phyloP scores from a whole-genome alignment of 2,113 vertebrate genomes.

The Laticauda colubrina region DNA sequence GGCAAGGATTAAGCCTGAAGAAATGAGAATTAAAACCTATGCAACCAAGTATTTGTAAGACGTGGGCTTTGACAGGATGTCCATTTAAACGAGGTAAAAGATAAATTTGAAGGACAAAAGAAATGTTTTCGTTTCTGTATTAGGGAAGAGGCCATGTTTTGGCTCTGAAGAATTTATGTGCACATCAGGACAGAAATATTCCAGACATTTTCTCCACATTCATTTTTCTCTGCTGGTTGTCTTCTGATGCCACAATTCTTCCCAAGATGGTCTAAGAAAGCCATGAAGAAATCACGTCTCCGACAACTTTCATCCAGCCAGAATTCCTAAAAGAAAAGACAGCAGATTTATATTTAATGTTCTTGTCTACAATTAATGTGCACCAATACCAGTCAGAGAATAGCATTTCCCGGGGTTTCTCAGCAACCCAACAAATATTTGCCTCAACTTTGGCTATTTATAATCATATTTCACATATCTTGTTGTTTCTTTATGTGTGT shows the following conservation, averaged over 20 bases:
- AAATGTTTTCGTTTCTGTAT: not conserved
- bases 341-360: conserved; percentile 47
- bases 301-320: conserved; percentile 18
- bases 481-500: conserved; percentile 31
- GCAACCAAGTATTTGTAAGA: not conserved
- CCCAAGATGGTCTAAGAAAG: not conserved
- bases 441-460: conserved; percentile 60
- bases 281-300: conserved; percentile 11
- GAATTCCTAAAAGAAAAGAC: conserved; percentile 40
- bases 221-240: not conserved
- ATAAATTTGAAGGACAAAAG: not conserved
- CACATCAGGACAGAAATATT: not conserved
- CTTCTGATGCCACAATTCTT: not conserved
- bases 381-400: conserved; percentile 53
- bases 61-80: no score
- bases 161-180: not conserved
- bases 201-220: not conserved
- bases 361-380: conserved; percentile 50
- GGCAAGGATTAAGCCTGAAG: not conserved
- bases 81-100: not conserved
- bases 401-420: conserved; percentile 61
- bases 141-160: no score
- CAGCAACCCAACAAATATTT: conserved; percentile 69
- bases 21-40: not conserved
- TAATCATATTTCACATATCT: conserved; percentile 50